Evolutionary conservation across 2,797 vertebrate genomes (phyloP), one percentile per base, ranked within the genome.

Genomic region (Dryobates pubescens): DNA sequence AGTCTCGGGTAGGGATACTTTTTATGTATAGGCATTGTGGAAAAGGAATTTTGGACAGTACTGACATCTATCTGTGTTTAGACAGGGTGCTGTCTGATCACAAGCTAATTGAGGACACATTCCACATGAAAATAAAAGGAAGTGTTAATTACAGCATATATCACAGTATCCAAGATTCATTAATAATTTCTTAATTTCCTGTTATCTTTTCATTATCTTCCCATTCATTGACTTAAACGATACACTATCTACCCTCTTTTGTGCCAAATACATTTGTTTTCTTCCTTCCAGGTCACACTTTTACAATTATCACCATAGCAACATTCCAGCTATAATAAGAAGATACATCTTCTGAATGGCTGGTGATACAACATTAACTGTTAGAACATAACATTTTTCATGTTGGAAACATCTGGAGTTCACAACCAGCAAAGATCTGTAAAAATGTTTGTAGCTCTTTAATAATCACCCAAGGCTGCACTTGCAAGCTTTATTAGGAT

Each of bases 351-450:
- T 97, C 93, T 95, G 92, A 98, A 98, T 97, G 91, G 94, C 95
- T 96, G 79, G 92, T 93, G 94, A 93, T 95, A 96, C 95, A 97
- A 89, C 94, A 92, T 97, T 96, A 97, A 97, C 86, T 95, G 94
- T 97, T 97, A 89, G 96, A 97, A 97, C 70, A 68, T 92, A 96
- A 95, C 95, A 96, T 98, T 97, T 98, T 96, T 98, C 97, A 97
- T 95, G 92, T 95, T 97, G 93, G 91, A 97, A 97, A 97, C 97
- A 97, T 97, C 96, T 98, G 97, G 96, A 97, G 96, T 94, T 97
- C 95, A 94, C 94, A 97, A 93, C 80, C 92, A 94, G 90, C 80
- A 91, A 94, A 96, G 86, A 95, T 95, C 65, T 95, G 95, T 97
- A 97, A 97, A 97, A 97, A 97, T 92, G 92, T 95, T 92, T 95